Base-by-base conservation (phyloP, 1,140 invertebrate genomes). In the Sitophilus oryzae region DNA sequence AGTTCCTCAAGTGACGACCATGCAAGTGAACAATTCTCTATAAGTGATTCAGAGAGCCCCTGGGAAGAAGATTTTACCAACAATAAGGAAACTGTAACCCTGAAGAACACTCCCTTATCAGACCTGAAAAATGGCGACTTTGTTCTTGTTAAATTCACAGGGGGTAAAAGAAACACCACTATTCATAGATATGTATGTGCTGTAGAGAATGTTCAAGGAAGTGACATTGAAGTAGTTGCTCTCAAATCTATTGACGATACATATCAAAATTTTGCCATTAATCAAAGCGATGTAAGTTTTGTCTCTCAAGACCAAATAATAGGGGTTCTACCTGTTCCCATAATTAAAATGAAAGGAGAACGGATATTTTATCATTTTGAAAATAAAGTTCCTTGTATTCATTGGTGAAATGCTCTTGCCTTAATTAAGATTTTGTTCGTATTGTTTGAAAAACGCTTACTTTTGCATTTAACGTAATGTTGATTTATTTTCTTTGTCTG, bases 361-460 rank as follows among this genome's bases (percentile, higher is more conserved):
- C 38, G 48, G 22, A 38, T 50, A 1, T 50, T 23, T 50, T 38
- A 50, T 20, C 8, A 50, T 38, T 50, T 50, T 40, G 34, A 2
- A 10, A 50, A 50, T 19, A 36, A 3, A 2, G 22, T 42, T 20
- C 18, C 40, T n/a, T n/a, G n/a, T n/a, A n/a, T n/a, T n/a, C n/a
- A n/a, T n/a, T n/a, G n/a, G n/a, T n/a, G n/a, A n/a, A n/a, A n/a
- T n/a, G n/a, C n/a, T n/a, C n/a, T n/a, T n/a, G n/a, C n/a, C n/a
- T n/a, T n/a, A n/a, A n/a, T n/a, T n/a, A n/a, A n/a, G n/a, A n/a
- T n/a, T n/a, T n/a, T n/a, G n/a, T n/a, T n/a, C n/a, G n/a, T n/a
- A n/a, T n/a, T n/a, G n/a, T n/a, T n/a, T n/a, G n/a, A n/a, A n/a
- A n/a, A n/a, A n/a, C n/a, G n/a, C n/a, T n/a, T n/a, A n/a, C n/a